Conservation (phyloP, 2,113 vertebrate species). For the Gnathonemus longibarbis region DNA sequence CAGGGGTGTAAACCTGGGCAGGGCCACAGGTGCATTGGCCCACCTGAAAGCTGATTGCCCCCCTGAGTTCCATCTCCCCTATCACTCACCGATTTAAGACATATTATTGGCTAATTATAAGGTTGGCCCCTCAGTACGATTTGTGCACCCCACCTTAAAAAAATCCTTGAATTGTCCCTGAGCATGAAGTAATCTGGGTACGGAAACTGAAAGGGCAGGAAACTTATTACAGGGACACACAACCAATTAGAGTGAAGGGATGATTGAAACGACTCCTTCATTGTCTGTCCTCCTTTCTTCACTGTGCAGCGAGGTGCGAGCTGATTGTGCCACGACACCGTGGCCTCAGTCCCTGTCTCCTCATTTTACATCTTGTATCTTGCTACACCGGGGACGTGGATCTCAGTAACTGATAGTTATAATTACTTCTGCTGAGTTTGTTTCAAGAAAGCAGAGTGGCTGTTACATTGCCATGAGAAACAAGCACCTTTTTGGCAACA, state of each 20-base stretch:
- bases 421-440: neutral
- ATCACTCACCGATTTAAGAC: neutral
- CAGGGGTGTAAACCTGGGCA: neutral
- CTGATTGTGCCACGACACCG: neutral
- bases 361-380: neutral
- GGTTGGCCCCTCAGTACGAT: neutral
- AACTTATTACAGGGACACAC: neutral
- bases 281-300: neutral
- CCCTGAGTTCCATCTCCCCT: neutral
- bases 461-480: neutral
- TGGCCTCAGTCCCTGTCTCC: neutral
- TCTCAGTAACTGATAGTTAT: neutral
- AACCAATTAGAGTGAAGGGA: neutral
- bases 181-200: neutral
- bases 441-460: neutral
- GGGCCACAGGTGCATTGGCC: neutral
- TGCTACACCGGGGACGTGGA: neutral
- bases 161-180: neutral
- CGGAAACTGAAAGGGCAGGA: neutral
- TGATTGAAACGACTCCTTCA: neutral
- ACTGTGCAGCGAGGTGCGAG: neutral
- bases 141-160: neutral
- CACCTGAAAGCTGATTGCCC: neutral
- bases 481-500: neutral
- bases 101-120: neutral